Evolutionary conservation across 2,113 vertebrate genomes (phyloP).

Genomic region (Anoplopoma fimbria): DNA sequence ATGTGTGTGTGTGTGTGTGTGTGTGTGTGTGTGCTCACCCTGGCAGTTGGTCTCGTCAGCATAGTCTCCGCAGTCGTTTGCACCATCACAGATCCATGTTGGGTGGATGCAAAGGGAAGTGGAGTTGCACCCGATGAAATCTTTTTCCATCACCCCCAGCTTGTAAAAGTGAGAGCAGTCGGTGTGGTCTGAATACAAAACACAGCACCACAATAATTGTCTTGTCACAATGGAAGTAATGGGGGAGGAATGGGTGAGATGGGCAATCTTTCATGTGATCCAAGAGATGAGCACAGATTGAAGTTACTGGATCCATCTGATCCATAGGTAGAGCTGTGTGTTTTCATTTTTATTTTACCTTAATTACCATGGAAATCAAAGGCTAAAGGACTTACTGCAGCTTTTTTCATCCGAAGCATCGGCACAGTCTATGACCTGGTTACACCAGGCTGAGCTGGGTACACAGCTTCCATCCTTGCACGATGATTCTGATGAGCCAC

Average conservation of each 20-base stretch:
- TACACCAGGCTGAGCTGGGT: constrained; percentile 91
- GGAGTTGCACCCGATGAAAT: constrained; percentile 95
- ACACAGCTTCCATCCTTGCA: constrained; percentile 93
- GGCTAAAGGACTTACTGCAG: constrained; percentile 89
- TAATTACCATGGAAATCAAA: constrained; percentile 33
- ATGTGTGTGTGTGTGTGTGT: constrained; percentile 28
- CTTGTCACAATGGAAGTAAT: constrained; percentile 31
- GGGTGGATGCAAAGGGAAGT: constrained; percentile 96
- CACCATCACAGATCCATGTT: constrained; percentile 95
- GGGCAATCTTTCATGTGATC: constrained; percentile 30
- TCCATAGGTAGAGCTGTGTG: neutral
- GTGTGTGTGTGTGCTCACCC: constrained; percentile 84
- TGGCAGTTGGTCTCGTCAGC: constrained; percentile 96
- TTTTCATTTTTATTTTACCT: constrained; percentile 4
- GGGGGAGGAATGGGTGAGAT: neutral
- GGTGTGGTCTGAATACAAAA: constrained; percentile 87
- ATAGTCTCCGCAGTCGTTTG: constrained; percentile 98
- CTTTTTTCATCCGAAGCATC: constrained; percentile 96
- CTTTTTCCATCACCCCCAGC: constrained; percentile 92
- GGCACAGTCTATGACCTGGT: constrained; percentile 95
- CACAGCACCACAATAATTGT: constrained; percentile 35
- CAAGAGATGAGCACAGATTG: constrained; percentile 8
- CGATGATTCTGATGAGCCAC: constrained; percentile 88
- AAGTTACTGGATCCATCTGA: constrained; percentile 25
- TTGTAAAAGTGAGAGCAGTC: constrained; percentile 95